These are phyloP conservation scores for Pristionchus japonicus DNA, from an alignment of 2,888 invertebrate genomes.

Conservation along the genomic window DNA sequence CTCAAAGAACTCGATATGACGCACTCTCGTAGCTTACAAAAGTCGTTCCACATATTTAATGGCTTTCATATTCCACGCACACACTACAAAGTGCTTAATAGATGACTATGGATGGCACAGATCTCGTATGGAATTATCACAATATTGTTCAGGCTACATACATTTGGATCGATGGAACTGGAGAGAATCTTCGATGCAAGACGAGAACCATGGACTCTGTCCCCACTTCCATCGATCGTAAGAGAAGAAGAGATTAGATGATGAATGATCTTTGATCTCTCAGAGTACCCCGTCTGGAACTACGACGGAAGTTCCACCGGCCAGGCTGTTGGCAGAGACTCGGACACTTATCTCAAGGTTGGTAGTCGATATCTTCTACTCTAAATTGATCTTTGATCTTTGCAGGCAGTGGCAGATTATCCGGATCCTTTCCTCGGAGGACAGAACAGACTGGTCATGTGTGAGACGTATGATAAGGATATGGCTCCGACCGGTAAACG, in stretches of 20 bases:
- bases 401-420: conserved; percentile 63
- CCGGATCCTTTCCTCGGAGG: conserved; percentile 71
- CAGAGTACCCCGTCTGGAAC: conserved; percentile 88
- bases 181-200: conserved; percentile 89
- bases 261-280: conserved; percentile 25
- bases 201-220: conserved; percentile 88
- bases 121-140: background rate
- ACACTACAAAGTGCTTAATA: background rate
- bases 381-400: background rate
- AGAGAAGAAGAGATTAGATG: background rate
- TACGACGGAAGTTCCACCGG: conserved; percentile 94
- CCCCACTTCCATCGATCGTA: conserved; percentile 81
- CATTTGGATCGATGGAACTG: conserved; percentile 95
- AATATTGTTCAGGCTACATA: conserved; percentile 82
- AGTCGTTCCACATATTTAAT: background rate
- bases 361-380: background rate
- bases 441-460: conserved; percentile 65
- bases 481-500: conserved; percentile 85
- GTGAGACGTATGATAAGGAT: conserved; percentile 85
- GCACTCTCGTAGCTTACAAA: background rate
- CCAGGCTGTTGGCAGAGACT: conserved; percentile 79
- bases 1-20: background rate
- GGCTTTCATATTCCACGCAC: background rate
- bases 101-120: background rate
- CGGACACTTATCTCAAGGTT: conserved; percentile 75